A percentile compares a stretch with the other conserved stretches of the same genome.
phyloP scores from a whole-genome alignment of 2,113 vertebrate genomes.

The Loxodonta africana region DNA sequence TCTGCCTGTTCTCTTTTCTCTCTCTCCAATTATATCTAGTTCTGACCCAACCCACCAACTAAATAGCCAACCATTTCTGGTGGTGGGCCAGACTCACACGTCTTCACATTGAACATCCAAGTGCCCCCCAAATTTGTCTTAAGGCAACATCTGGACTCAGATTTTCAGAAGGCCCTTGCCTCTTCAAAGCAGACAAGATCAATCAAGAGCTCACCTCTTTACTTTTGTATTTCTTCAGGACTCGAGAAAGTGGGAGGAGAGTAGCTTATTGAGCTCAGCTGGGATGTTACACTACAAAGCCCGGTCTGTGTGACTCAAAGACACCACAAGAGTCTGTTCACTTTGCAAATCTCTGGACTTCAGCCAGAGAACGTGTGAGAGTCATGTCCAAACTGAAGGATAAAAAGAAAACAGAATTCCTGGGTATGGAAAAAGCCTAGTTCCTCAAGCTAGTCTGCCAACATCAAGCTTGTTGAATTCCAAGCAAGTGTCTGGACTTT shows the following conservation, averaged over 20 bases:
- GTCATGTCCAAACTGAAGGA: neutral
- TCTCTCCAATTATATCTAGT: neutral
- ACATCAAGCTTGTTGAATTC: neutral
- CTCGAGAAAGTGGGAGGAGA: neutral
- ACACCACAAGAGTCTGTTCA: neutral
- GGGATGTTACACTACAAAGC: neutral
- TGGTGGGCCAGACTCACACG: neutral
- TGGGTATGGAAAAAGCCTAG: neutral
- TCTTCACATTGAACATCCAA: neutral
- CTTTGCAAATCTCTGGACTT: neutral
- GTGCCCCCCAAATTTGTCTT: neutral
- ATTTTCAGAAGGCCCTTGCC: neutral
- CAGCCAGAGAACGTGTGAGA: neutral
- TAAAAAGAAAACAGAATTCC: neutral
- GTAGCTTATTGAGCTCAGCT: neutral
- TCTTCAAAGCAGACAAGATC: neutral
- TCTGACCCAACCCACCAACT: neutral
- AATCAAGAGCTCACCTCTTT: neutral
- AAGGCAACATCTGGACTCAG: neutral
- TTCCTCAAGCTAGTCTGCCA: neutral
- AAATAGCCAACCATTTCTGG: neutral
- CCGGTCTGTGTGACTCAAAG: neutral
- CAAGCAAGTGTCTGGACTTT: neutral
- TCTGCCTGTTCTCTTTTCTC: neutral
- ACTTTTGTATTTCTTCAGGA: neutral